These are phyloP conservation scores for Sebastes melanostomus DNA, from an alignment of 2,797 vertebrate genomes.

Conservation along the genomic window DNA sequence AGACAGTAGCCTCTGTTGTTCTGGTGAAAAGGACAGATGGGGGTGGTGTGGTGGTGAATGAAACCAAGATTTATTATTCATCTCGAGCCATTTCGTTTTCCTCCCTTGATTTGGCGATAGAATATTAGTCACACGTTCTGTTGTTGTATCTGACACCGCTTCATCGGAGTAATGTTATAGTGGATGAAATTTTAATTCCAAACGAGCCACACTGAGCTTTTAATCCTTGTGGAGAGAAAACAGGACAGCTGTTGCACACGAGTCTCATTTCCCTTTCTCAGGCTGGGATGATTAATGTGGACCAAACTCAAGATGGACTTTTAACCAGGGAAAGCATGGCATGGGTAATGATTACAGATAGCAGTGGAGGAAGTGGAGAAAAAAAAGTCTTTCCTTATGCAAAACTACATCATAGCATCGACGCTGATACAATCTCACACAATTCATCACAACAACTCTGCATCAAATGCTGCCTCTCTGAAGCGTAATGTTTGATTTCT, in stretches of 20 bases:
- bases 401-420: background rate
- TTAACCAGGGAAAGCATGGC: conserved; percentile 4
- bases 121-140: conserved; percentile 50
- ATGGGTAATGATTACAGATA: conserved; percentile 15
- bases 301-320: conserved; percentile 19
- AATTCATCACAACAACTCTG: background rate
- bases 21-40: conserved; percentile 7
- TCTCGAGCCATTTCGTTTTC: conserved; percentile 54
- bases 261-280: conserved; percentile 5
- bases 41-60: conserved; percentile 12
- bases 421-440: background rate
- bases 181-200: conserved; percentile 63
- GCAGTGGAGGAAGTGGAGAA: background rate
- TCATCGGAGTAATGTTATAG: conserved; percentile 35
- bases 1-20: conserved; percentile 25
- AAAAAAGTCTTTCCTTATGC: background rate
- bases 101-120: conserved; percentile 45
- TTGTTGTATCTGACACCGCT: conserved; percentile 29
- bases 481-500: background rate
- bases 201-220: conserved; percentile 39
- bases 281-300: conserved; percentile 25
- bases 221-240: conserved; percentile 40
- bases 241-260: conserved; percentile 8
- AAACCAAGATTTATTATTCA: conserved; percentile 67
- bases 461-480: background rate